Evolutionary conservation across 1,140 invertebrate genomes (phyloP), one percentile per base, ranked within the genome.

Genomic region (Philaenus spumarius): DNA sequence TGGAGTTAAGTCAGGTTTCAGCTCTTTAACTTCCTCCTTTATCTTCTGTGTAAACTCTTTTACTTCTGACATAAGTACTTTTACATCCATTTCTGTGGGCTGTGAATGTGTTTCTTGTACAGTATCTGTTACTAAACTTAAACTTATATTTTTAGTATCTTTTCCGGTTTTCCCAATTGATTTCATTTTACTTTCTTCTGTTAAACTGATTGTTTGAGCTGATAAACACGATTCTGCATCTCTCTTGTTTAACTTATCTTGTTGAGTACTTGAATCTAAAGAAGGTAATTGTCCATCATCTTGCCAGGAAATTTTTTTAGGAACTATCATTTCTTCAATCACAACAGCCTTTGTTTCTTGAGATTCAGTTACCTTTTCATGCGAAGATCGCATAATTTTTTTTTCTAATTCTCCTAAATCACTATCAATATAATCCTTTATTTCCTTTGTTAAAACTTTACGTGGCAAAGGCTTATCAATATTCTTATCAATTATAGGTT

Each of bases 1-100:
- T 20, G 75, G 75, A 4, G 75, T 78, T 53, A 78, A 66, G 64
- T 78, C 76, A 26, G 77, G 77, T 68, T 76, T 74, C 12, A 79
- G 60, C 65, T 78, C 72, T 64, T 74, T 77, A 0, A 80, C 75
- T 67, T 79, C 77, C 47, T 71, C 64, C 60, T 76, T 74, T 43
- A 79, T 78, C 66, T 78, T 70, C 47, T 72, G 69, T 2, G 77
- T 76, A 9, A 71, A 74, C 65, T 78, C 74, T 54, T 77, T 67
- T 9, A 77, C 75, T 71, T 77, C 74, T 22, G 69, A 72, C 60
- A 77, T 75, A 17, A 78, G 65, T 61, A 72, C 73, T 34, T 70
- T 69, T 26, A 79, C 71, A 47, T 78, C 72, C 26, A 64, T 68
- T 55, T 70, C 68, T 47, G 59, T 67, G 0, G 19, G 22, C 20